A percentile compares a stretch with the other conserved stretches of the same genome.
Conservation (phyloP, 1,140 invertebrate species). For the Steinernema khuongi region DNA sequence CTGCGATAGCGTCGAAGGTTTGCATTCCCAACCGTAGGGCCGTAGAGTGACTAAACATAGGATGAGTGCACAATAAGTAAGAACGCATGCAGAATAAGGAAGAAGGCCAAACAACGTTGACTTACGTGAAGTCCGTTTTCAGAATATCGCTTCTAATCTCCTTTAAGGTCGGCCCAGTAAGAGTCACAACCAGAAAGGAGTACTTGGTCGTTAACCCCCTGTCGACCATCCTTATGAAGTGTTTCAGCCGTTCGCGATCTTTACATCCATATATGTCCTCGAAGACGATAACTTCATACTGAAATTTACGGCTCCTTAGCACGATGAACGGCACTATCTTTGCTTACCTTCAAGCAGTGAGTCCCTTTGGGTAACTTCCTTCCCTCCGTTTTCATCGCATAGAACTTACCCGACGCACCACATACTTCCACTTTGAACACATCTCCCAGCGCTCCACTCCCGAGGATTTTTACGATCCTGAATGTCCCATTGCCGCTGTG, state of each 20-base stretch:
- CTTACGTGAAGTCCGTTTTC: slow-evolving; percentile 18
- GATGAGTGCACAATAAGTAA: not conserved
- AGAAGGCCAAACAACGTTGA: not conserved
- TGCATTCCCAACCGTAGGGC: slow-evolving; percentile 7
- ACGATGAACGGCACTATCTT: no score
- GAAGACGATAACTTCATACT: not conserved
- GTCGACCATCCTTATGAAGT: not conserved
- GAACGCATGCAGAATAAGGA: not conserved
- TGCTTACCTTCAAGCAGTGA: no score
- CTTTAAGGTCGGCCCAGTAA: slow-evolving; percentile 27
- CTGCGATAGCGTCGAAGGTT: not conserved
- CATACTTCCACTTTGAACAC: not conserved
- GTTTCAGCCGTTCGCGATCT: not conserved
- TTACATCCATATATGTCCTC: not conserved
- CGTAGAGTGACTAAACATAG: not conserved
- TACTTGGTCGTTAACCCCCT: slow-evolving; percentile 26
- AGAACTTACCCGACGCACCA: not conserved
- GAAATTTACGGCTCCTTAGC: no score
- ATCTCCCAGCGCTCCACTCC: not conserved
- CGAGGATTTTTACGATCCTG: not conserved
- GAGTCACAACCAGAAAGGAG: slow-evolving; percentile 33
- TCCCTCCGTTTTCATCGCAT: not conserved
- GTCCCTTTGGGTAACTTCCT: no score
- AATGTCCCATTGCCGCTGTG: not conserved
- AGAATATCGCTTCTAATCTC: slow-evolving; percentile 23